phyloP scores from a whole-genome alignment of 2,113 vertebrate genomes.

The Rhineura floridana region DNA sequence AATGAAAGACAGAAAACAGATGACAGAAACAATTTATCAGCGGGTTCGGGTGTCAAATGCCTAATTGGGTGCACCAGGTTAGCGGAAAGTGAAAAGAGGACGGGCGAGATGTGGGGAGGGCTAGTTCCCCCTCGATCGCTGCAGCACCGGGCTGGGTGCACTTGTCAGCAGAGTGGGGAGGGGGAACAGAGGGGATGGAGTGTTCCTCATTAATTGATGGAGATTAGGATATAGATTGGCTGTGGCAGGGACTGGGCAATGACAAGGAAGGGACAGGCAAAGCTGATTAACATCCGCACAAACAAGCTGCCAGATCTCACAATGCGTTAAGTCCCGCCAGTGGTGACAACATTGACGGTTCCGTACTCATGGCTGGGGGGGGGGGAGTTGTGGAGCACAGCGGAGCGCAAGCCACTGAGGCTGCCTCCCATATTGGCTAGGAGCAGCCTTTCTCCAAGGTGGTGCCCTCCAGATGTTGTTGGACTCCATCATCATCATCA shows the following conservation, averaged over 20 bases:
- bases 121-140: conserved; percentile 23
- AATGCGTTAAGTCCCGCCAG: conserved; percentile 69
- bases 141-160: conserved; percentile 24
- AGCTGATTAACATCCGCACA: conserved; percentile 83
- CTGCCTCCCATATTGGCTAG: too few species aligned
- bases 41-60: conserved; percentile 86
- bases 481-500: too few species aligned
- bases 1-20: conserved; percentile 95
- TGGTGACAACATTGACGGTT: conserved; percentile 21
- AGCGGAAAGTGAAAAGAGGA: conserved; percentile 82
- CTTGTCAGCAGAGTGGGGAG: not conserved
- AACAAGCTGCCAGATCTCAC: conserved; percentile 94
- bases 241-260: conserved; percentile 90
- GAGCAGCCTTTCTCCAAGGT: not conserved
- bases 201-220: conserved; percentile 81
- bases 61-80: conserved; percentile 91
- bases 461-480: too few species aligned
- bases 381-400: not conserved
- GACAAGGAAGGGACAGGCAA: conserved; percentile 87
- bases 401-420: too few species aligned
- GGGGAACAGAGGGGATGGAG: conserved; percentile 23
- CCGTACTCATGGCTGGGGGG: fast-evolving
- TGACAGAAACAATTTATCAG: conserved; percentile 91
- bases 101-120: conserved; percentile 34
- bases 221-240: conserved; percentile 90